Evolutionary conservation across 92 coral and sea anemone species (phyloP), one percentile per base, ranked within the genome.

Genomic region (Palythoa caribaeorum): DNA sequence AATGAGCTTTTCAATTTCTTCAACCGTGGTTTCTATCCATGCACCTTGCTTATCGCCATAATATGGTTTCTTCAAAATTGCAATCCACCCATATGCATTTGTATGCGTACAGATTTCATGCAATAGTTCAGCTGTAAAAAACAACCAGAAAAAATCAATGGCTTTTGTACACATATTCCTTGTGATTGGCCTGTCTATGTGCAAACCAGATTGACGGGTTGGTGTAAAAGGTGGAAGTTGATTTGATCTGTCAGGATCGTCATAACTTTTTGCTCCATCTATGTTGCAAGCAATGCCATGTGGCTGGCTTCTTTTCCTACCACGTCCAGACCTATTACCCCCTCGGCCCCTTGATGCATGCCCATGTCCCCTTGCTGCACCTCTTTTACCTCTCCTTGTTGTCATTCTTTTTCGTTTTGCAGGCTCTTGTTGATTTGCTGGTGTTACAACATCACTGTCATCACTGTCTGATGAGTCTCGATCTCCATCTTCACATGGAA

Each of bases 31-130:
- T 78, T 88, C 90, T 14, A 28, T 37, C 94, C 94, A 89, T 48
- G 92, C 90, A 35, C 94, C 96, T n/a, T 89, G 35, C 38, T 62
- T 88, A 85, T 90, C 92, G 40, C 78, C 91, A 93, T 93, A 93
- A 38, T 36, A 81, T 15, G 90, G 78, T 39, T 84, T 90, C 17
- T 88, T 73, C 3, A 50, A 86, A 71, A 86, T 71, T 35, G n/a
- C 87, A 38, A 77, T 85, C 87, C 90, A 89, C 20, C 78, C 96
- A 91, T 93, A 89, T 16, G 76, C 53, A 86, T 91, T 91, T n/a
- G 94, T 93, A 53, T 91, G 94, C 35, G 68, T 84, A 21, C 87
- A 71, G 37, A 93, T 87, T 35, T 70, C 73, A 9, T 78, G 63
- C 38, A 91, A 36, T 68, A 93, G 62, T 53, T 88, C 80, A 48